Base-by-base conservation (phyloP, 2,888 invertebrate genomes). In the Loripinus fragilis region DNA sequence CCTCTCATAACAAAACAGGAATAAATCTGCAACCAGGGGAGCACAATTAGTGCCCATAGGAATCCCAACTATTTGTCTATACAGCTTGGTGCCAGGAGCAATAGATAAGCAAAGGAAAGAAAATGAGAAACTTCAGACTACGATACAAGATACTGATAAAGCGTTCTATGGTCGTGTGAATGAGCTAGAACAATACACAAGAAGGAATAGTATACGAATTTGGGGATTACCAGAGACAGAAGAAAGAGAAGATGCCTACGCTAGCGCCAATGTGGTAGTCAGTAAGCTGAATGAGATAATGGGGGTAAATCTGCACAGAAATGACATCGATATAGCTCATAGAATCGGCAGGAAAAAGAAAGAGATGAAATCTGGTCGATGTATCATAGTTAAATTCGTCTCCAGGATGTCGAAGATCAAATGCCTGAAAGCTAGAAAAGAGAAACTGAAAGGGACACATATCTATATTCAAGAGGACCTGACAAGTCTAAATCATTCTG, bases 381-480 rank as follows among this genome's bases (percentile, higher is more conserved):
- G 45, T 42, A 67, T 67, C 2, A 67, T 67, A 42, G 67, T 67
- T 25, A 67, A 67, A 41, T 42, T 67, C 42, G 25, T 42, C 17
- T 42, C 67, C 3, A 41, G 67, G 17, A 20, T 45, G 23, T 28
- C 42, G 30, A 42, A 28, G 3, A 42, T 45, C 15, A 45, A 45
- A 20, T 42, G 42, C 25, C 42, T 67, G 10, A 28, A 42, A 28
- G 45, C 41, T 42, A 67, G 67, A 67, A 67, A 42, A 23, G 10
- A 8, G 17, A 55, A 55, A 38, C 23, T 20, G 41, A 25, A 67
- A 67, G 23, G 67, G 67, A 17, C 67, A 7, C 41, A 67, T 15
- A 67, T 67, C 10, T 67, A 38, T 17, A 67, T 67, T n/a, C 42
- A 67, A 28, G 67, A 67, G 25, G 67, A 67, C 23, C 30, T 67